Base-by-base conservation (phyloP, 2,888 invertebrate genomes). In the Philhelius pedissequus region DNA sequence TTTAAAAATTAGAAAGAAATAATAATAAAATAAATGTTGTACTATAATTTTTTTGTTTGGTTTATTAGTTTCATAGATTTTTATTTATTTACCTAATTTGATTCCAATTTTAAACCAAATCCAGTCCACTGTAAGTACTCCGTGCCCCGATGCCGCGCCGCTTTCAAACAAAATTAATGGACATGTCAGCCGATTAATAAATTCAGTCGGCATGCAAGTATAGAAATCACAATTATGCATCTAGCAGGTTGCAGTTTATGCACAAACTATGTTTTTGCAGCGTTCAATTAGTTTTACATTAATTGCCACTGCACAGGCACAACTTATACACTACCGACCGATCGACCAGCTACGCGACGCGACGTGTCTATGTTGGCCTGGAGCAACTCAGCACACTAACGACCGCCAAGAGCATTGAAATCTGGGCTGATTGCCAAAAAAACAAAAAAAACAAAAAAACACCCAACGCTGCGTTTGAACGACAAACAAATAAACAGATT, bases 171-270 rank as follows among this genome's bases (percentile, higher is more conserved):
- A 88, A 91, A 91, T 90, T 89, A 91, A 90, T 90, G 91, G 88
- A 88, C 88, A 89, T 90, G 91, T 91, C 91, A 91, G 88, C 90
- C 90, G 91, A 91, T 90, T 91, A 91, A 91, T 91, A 91, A 89
- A 90, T 90, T 89, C 91, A 91, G 88, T 89, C 87, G 89, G 89
- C 90, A 90, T 90, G 88, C 88, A 88, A 89, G 81, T 78, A n/a
- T n/a, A 75, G 71, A 84, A 86, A 81, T 81, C 75, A 71, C 66
- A 76, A 78, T 60, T 84, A 83, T 68, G 50, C 60, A 75, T 68
- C 78, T 52, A 66, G 56, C 52, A 60, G 43, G 58, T 54, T 66
- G 38, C n/a, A 68, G 25, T 30, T 52, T 68, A 40, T 60, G n/a
- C 38, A 56, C 43, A 60, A 68, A 58, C 69, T 62, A 43, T 64